These are phyloP conservation scores for Matsumurasca onukii DNA, from an alignment of 1,140 invertebrate species.

Conservation along the genomic window DNA sequence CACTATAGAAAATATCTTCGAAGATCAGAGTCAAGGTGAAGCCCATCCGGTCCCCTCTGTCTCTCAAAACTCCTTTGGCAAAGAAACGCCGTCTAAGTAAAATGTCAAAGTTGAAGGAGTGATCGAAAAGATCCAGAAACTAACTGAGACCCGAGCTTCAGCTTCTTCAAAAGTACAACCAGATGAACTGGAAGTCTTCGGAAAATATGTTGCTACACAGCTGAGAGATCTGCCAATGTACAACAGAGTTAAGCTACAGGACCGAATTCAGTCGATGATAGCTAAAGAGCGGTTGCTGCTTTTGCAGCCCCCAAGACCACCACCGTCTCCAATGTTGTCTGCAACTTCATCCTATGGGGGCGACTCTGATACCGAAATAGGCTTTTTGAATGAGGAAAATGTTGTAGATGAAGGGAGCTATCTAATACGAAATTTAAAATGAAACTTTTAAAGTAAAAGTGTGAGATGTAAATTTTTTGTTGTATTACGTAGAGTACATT, in stretches of 20 bases:
- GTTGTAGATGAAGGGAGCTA: too few species aligned
- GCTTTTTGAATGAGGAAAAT: too few species aligned
- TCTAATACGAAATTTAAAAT: too few species aligned
- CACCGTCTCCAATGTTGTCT: constrained; percentile 16
- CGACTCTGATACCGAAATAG: constrained; percentile 1
- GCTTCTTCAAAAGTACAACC: background rate
- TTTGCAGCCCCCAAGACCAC: background rate
- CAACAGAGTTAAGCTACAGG: constrained; percentile 8
- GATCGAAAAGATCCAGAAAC: constrained; percentile 8
- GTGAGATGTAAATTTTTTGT: too few species aligned
- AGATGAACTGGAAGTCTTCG: constrained; percentile 8
- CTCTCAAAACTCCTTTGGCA: background rate
- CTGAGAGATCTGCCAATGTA: background rate
- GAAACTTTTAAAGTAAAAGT: too few species aligned
- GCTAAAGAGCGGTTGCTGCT: background rate
- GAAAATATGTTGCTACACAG: constrained; percentile 20
- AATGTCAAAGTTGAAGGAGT: background rate
- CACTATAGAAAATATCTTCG: too few species aligned
- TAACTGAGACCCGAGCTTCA: background rate
- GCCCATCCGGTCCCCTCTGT: background rate
- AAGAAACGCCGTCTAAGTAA: constrained; percentile 20
- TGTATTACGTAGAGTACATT: too few species aligned
- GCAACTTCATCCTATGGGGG: background rate
- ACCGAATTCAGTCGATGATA: constrained; percentile 9
- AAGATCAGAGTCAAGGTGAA: background rate